Evolutionary conservation across 2,113 vertebrate genomes (phyloP).

Genomic region (Australoheros scitulus): DNA sequence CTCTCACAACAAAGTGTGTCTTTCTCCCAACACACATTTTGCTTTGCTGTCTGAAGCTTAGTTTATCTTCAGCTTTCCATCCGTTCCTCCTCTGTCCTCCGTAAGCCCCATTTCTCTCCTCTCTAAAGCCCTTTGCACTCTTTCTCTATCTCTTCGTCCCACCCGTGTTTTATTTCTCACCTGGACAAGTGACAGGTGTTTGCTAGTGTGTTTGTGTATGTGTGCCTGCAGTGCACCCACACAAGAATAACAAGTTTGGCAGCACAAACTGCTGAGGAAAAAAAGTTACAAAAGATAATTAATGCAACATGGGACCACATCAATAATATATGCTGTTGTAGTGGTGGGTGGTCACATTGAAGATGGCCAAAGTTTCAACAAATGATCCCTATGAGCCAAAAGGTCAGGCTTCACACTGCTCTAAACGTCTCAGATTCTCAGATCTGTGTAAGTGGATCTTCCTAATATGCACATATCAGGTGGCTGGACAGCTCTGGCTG

Average conservation of each 20-base stretch:
- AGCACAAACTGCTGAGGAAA: background rate
- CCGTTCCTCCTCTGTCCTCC: conserved; percentile 54
- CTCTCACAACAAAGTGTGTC: conserved; percentile 50
- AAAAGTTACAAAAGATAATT: background rate
- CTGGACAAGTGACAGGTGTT: conserved; percentile 56
- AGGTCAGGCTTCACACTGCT: fast-evolving
- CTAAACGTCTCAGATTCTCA: background rate
- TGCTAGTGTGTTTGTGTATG: conserved; percentile 10
- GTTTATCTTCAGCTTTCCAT: conserved; percentile 68
- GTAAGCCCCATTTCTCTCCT: conserved; percentile 55
- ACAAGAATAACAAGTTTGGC: background rate
- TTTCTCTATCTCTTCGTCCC: conserved; percentile 64
- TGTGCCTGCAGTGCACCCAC: background rate
- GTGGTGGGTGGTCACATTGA: background rate
- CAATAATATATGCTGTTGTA: background rate
- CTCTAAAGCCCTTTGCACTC: conserved; percentile 46
- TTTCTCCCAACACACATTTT: conserved; percentile 37
- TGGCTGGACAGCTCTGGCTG: background rate
- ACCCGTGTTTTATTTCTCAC: conserved; percentile 50
- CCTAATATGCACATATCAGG: background rate
- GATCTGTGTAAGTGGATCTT: background rate
- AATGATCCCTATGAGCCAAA: background rate
- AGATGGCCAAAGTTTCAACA: background rate
- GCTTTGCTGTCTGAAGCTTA: conserved; percentile 64
- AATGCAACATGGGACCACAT: background rate